Base-by-base conservation (phyloP, 1,140 invertebrate species). In the Drosophila orena region DNA sequence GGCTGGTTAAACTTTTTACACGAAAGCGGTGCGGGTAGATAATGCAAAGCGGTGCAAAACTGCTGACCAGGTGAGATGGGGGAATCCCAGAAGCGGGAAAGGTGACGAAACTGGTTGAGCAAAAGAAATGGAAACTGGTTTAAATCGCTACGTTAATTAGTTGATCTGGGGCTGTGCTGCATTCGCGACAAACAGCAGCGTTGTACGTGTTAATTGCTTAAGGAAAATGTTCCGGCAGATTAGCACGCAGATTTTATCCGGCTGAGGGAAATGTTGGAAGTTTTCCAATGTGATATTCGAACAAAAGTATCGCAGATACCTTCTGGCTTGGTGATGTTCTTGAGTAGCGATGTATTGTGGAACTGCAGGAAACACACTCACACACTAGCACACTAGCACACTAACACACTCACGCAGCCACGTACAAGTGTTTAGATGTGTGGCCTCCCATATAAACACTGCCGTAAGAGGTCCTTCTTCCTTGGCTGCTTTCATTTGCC, bases 401-500 rank as follows among this genome's bases (percentile, higher is more conserved):
- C n/a, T n/a, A 14, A 46, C 20, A 7, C 4, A 47, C 44, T 17
- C 17, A 49, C 2, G 15, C n/a, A 24, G 12, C 12, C 37, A 59
- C 17, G 5, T 11, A 55, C 34, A 68, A 15, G 30, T 12, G 37
- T 34, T 50, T 22, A 55, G 24, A 54, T 15, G 24, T 34, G 49
- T n/a, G 46, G 61, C 77, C 56, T 62, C 77, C 60, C 69, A 77
- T 62, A 66, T 68, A 69, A 69, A 74, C 71, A 60, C 62, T 49
- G 74, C 49, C 68, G 58, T 75, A 37, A 56, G 57, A 70, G 52
- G 54, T 57, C 62, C 42, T 53, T 44, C 38, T 40, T 47, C 30
- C 42, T 55, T 50, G 22, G 50, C 60, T 77, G 71, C 69, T 74
- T 77, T 88, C 88, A 84, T 88, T 38, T 65, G 76, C 80, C 73